Percentiles rank a stretch among this genome's conserved stretches.
phyloP scores from a whole-genome alignment of 2,888 invertebrate genomes.

The Melanophora roralis region DNA sequence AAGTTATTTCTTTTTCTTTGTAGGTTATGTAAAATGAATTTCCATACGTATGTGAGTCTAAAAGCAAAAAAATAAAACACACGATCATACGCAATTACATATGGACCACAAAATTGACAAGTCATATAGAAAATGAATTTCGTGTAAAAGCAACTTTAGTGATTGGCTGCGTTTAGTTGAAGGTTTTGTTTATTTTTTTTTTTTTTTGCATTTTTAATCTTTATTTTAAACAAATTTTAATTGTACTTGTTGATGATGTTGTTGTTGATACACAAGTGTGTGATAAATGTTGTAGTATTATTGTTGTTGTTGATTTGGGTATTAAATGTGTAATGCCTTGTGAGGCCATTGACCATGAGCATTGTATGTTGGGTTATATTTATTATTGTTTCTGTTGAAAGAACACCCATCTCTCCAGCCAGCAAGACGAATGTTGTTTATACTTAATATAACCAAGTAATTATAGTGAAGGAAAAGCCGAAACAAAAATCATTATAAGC shows the following conservation, averaged over 20 bases:
- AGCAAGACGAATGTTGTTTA: conserved; percentile 1
- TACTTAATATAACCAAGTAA: conserved; percentile 47
- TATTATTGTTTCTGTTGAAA: conserved; percentile 59
- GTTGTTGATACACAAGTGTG: conserved; percentile 19
- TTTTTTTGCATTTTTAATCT: conserved; percentile 30
- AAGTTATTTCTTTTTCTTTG: no score
- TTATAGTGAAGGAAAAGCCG: conserved; percentile 48
- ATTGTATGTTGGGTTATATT: conserved; percentile 52
- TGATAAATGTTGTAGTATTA: conserved; percentile 21
- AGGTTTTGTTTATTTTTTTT: conserved; percentile 9
- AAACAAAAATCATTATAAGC: conserved; percentile 28
- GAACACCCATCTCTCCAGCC: conserved; percentile 58
- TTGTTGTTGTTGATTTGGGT: conserved; percentile 11
- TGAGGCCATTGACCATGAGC: conserved; percentile 76
- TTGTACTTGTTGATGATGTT: conserved; percentile 12
- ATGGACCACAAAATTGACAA: no score
- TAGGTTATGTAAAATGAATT: no score
- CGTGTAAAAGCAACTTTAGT: no score
- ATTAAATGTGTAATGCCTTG: conserved; percentile 69
- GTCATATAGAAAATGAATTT: no score
- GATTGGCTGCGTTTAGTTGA: not conserved
- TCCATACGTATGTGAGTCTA: no score
- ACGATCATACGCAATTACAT: no score
- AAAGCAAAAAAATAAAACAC: no score
- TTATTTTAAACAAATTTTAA: conserved; percentile 34